Evolutionary conservation across 1,140 invertebrate species (phyloP), one percentile per base, ranked within the genome.

Genomic region (Heliconius congener): DNA sequence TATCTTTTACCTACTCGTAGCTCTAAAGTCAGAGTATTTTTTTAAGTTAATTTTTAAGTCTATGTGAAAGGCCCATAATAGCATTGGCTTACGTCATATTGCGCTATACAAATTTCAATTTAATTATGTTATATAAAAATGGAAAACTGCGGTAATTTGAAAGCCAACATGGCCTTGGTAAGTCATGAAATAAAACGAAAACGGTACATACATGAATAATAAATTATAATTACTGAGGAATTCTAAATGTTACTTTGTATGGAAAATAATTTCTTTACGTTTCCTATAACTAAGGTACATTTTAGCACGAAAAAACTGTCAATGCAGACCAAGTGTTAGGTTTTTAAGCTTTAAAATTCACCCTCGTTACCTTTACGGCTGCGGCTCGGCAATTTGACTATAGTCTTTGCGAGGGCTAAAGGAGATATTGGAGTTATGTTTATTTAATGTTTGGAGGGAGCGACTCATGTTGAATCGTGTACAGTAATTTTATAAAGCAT

Each of bases 311-410:
- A 76, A 18, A 23, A 60, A 42, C 71, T 71, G 57, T 34, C 9
- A 42, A 57, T 72, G 11, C 70, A 52, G 30, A 72, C 37, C 57
- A 18, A 71, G 46, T 75, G 76, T 52, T 37, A 76, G 34, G 76
- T 42, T 55, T 79, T 74, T 74, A 81, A 77, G 82, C 73, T 85
- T 85, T 82, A 76, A 79, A 85, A 82, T 85, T 84, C 77, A 82
- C 84, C 84, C 84, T 83, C 82, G 83, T 78, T 79, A 82, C 55
- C 73, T 82, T 83, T 85, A 66, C 75, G 78, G 81, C 71, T 83
- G 80, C 60, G 73, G 75, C 78, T 78, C 82, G 75, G 82, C 77
- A 83, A 81, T 82, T 83, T 81, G 81, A 83, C 82, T 82, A 82
- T 76, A 70, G 66, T n/a, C 74, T 79, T 80, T 82, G 77, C 76